These are phyloP conservation scores for Hesperia comma DNA, from an alignment of 2,888 invertebrate species.

Conservation along the genomic window DNA sequence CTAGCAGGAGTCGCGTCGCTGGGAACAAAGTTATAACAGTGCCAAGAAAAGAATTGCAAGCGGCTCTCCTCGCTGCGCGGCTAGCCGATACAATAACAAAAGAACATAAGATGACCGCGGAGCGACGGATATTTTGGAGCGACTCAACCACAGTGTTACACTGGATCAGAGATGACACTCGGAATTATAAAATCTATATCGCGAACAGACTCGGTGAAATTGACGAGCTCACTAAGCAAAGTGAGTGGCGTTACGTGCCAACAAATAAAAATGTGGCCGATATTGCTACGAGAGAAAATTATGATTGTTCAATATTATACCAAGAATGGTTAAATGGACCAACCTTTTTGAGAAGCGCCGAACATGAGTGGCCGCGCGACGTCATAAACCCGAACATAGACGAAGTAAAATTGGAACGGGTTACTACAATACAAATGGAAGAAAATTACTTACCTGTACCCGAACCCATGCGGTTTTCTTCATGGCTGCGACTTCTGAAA, in stretches of 20 bases:
- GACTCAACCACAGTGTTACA: slow-evolving; percentile 22
- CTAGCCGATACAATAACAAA: slow-evolving; percentile 5
- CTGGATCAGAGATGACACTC: slow-evolving; percentile 11
- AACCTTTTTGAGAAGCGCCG: neutral
- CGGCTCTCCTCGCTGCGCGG: slow-evolving; percentile 9
- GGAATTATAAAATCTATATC: slow-evolving; percentile 14
- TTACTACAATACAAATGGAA: slow-evolving; percentile 9
- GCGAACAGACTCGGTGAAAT: slow-evolving; percentile 18
- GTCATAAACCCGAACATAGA: neutral
- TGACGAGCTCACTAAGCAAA: slow-evolving; percentile 9
- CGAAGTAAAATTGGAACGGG: neutral
- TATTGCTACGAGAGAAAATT: slow-evolving; percentile 3
- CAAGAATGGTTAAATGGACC: slow-evolving; percentile 15
- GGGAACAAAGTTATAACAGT: slow-evolving; percentile 6
- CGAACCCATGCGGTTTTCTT: slow-evolving; percentile 11
- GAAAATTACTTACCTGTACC: slow-evolving; percentile 11
- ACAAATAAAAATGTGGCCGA: slow-evolving; percentile 17
- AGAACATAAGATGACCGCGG: slow-evolving; percentile 15
- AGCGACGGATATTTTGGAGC: slow-evolving; percentile 5
- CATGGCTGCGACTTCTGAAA: slow-evolving; percentile 6
- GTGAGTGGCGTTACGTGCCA: slow-evolving; percentile 12
- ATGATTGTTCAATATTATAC: neutral
- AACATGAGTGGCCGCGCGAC: slow-evolving; percentile 10
- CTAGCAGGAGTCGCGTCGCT: slow-evolving; percentile 13
- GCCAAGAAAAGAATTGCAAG: slow-evolving; percentile 18